Conservation (phyloP, 1,140 invertebrate genomes). For the Pogonus chalceus region DNA sequence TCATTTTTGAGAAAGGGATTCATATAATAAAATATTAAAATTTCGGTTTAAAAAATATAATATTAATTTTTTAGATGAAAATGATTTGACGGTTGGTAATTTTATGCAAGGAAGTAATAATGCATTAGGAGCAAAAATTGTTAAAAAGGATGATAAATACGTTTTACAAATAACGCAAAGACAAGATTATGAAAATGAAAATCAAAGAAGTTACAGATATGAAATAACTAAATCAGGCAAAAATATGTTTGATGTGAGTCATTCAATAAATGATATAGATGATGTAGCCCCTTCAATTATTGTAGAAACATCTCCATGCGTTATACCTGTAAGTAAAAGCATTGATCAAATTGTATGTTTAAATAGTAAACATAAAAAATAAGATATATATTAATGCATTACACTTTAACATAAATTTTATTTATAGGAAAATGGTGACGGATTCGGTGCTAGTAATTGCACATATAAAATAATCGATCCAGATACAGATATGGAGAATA, state of each 20-base stretch:
- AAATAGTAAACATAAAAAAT: background rate
- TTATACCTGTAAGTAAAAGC: constrained; percentile 26
- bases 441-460: background rate
- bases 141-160: constrained; percentile 12
- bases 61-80: no score
- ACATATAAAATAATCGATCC: background rate
- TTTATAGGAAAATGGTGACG: background rate
- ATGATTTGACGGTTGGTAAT: no score
- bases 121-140: background rate
- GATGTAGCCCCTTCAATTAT: constrained; percentile 40
- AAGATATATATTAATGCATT: background rate
- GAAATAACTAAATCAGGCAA: constrained; percentile 25
- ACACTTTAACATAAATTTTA: background rate
- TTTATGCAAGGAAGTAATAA: background rate
- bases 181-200: constrained; percentile 40
- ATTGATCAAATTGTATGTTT: no score
- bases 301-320: constrained; percentile 31
- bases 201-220: constrained; percentile 36
- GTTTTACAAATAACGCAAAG: constrained; percentile 25
- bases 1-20: no score
- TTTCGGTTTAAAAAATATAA: no score
- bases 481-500: constrained; percentile 9
- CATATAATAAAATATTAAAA: no score
- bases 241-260: constrained; percentile 23
- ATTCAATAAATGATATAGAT: constrained; percentile 41